A percentile compares a stretch with the other conserved stretches of the same genome.
Conservation (phyloP, 2,113 vertebrate species). For the Eupsittula cactorum region DNA sequence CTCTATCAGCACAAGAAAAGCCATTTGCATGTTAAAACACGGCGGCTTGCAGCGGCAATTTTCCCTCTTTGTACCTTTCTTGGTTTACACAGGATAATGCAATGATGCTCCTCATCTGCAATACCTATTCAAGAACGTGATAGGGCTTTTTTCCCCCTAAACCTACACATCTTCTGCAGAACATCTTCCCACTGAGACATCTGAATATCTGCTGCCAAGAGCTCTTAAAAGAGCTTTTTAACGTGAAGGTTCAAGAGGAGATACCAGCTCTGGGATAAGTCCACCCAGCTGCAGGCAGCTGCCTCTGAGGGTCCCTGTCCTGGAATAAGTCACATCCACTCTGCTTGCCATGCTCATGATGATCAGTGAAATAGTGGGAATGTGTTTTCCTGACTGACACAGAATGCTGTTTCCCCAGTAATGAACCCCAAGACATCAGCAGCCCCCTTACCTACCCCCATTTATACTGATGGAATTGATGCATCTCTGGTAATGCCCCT, state of each 20-base stretch:
- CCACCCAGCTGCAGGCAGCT: neutral
- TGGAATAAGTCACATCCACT: neutral
- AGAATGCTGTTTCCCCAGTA: neutral
- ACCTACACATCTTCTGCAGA: neutral
- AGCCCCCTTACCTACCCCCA: neutral
- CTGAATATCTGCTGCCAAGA: neutral
- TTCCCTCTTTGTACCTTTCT: neutral
- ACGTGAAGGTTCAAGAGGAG: neutral
- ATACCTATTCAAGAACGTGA: neutral
- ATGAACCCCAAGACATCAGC: neutral
- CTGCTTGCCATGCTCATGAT: rapidly evolving
- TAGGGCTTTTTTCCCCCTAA: neutral
- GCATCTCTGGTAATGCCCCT: neutral
- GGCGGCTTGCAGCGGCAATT: neutral
- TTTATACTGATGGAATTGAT: neutral
- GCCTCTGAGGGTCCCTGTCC: neutral
- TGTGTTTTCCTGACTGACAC: rapidly evolving
- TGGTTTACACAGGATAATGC: conserved; percentile 23
- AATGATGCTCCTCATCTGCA: conserved; percentile 25
- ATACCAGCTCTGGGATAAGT: neutral
- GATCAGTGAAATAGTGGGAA: neutral
- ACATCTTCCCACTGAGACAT: neutral
- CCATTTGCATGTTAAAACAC: neutral
- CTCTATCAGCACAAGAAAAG: neutral
- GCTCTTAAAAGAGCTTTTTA: neutral